A percentile compares a stretch with the other conserved stretches of the same genome.
These are phyloP conservation scores for Drosophila takahashii DNA, from an alignment of 1,140 invertebrate species.

Conservation along the genomic window DNA sequence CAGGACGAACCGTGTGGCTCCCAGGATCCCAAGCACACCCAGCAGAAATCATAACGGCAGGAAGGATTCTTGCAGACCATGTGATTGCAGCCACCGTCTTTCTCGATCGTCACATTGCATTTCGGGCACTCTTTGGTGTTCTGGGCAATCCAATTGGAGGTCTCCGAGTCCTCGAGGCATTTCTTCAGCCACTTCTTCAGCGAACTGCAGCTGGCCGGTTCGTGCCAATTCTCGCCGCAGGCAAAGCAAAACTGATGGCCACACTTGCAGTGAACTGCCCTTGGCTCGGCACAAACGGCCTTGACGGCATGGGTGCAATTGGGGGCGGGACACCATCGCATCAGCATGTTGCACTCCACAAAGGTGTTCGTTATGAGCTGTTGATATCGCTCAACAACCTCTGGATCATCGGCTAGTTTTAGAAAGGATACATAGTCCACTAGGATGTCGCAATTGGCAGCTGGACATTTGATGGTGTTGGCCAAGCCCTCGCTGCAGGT, in stretches of 20 bases:
- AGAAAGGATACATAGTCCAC: constrained; percentile 98
- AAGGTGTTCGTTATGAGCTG: constrained; percentile 99
- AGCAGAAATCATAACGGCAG: constrained; percentile 99
- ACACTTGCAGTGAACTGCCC: constrained; percentile 96
- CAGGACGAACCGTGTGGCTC: constrained; percentile 99
- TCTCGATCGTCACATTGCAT: constrained; percentile 99
- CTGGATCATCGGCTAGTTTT: constrained; percentile 94
- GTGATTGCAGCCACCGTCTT: constrained; percentile 99
- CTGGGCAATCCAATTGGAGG: constrained; percentile 99
- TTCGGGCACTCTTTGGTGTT: constrained; percentile 99
- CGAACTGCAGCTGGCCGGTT: constrained; percentile 97
- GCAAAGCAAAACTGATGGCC: constrained; percentile 97
- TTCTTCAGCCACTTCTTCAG: constrained; percentile 99
- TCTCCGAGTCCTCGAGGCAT: constrained; percentile 99
- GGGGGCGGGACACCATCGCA: constrained; percentile 98
- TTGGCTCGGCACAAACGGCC: constrained; percentile 95
- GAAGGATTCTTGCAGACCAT: constrained; percentile 99
- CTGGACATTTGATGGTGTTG: constrained; percentile 98
- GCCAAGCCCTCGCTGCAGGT: constrained; percentile 98
- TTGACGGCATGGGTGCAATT: constrained; percentile 98
- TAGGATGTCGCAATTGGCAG: constrained; percentile 94
- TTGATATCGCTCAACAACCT: constrained; percentile 98
- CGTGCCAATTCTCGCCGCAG: constrained; percentile 99
- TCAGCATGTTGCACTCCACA: constrained; percentile 97
- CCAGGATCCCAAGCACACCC: constrained; percentile 99